phyloP scores from a whole-genome alignment of 2,113 vertebrate genomes.

The Neotragus pygmaeus region DNA sequence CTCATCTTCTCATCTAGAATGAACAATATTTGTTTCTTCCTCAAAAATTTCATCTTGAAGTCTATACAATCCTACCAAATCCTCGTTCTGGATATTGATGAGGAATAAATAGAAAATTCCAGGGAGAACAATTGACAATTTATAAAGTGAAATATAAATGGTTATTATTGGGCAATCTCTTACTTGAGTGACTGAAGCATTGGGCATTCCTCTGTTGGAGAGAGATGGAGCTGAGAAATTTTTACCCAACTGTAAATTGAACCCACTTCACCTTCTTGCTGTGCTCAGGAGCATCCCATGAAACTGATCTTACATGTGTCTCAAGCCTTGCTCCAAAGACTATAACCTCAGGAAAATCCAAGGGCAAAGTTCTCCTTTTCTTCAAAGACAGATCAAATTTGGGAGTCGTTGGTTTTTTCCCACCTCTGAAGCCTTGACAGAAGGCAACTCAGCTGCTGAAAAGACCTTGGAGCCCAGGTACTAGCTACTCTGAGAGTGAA shows the following conservation, averaged over 20 bases:
- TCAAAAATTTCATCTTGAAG: neutral
- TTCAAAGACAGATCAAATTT: neutral
- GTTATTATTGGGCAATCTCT: neutral
- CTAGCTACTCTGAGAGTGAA: neutral
- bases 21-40: neutral
- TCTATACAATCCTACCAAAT: neutral
- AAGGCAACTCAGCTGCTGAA: neutral
- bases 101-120: neutral
- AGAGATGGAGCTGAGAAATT: neutral
- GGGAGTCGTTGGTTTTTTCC: neutral
- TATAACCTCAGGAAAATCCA: slow-evolving; percentile 15
- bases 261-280: neutral
- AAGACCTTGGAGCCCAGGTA: neutral
- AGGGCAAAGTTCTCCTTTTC: neutral
- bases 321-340: neutral
- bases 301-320: neutral
- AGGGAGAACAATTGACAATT: neutral
- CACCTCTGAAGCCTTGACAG: neutral
- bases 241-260: neutral
- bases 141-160: neutral
- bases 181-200: neutral
- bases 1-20: neutral
- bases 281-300: neutral
- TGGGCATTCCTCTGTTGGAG: neutral
- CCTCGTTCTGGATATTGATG: neutral